phyloP scores from a whole-genome alignment of 2,888 invertebrate species.

The Macropis europaea region DNA sequence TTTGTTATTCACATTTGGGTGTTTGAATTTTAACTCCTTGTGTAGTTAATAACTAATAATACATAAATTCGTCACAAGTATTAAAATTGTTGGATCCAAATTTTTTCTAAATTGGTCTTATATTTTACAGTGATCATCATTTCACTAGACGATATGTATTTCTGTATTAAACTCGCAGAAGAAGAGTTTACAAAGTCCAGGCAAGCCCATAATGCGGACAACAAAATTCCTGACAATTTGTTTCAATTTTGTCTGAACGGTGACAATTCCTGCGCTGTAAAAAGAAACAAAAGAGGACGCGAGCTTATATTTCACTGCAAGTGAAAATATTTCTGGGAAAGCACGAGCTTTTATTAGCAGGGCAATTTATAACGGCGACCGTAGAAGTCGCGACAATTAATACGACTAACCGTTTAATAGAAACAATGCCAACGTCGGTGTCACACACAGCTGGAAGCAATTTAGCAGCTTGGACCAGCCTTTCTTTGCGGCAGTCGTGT shows the following conservation, averaged over 20 bases:
- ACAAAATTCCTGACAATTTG: not conserved
- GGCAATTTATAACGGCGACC: slow-evolving; percentile 19
- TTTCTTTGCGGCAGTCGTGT: slow-evolving; percentile 79
- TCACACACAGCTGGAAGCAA: slow-evolving; percentile 80
- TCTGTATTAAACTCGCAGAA: too few relatives aligned
- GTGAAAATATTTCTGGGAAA: slow-evolving; percentile 17
- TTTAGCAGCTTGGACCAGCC: slow-evolving; percentile 84
- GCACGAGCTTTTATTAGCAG: slow-evolving; percentile 29
- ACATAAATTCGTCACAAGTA: too few relatives aligned
- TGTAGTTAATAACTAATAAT: too few relatives aligned
- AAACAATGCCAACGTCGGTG: slow-evolving; percentile 79
- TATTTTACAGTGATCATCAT: too few relatives aligned
- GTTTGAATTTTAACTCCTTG: too few relatives aligned
- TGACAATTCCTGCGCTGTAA: not conserved
- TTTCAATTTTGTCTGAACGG: slow-evolving; percentile 8
- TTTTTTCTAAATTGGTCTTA: too few relatives aligned
- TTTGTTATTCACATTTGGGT: too few relatives aligned
- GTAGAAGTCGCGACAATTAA: slow-evolving; percentile 43
- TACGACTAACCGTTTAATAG: slow-evolving; percentile 72
- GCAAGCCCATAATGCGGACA: not conserved
- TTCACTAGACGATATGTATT: too few relatives aligned
- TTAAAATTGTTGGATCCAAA: too few relatives aligned
- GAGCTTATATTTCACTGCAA: slow-evolving; percentile 15
- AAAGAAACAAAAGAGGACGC: not conserved
- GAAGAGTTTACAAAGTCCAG: too few relatives aligned